Evolutionary conservation across 2,888 invertebrate species (phyloP).

Genomic region (Myopa testacea): DNA sequence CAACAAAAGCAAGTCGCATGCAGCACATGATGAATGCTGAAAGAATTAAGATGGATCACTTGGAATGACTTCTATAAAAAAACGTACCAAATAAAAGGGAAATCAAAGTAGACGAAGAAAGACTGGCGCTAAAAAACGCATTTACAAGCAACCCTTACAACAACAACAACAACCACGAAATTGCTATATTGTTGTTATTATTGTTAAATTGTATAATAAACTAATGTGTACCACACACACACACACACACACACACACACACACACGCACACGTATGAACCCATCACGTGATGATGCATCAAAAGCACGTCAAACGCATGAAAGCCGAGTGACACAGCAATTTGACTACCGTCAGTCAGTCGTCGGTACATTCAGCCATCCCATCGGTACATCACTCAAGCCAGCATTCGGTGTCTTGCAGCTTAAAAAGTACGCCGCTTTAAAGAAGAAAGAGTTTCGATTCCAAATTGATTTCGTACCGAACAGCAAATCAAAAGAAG

Average conservation of each 20-base stretch:
- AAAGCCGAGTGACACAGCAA: conserved; percentile 39
- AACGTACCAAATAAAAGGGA: not conserved
- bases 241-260: not conserved
- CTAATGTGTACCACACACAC: conserved; percentile 21
- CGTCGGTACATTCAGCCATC: conserved; percentile 6
- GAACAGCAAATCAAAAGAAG: conserved; percentile 13
- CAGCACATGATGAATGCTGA: not conserved
- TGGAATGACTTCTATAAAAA: conserved; percentile 59
- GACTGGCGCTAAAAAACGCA: conserved; percentile 31
- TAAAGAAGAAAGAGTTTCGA: conserved; percentile 20
- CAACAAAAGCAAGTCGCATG: conserved; percentile 12
- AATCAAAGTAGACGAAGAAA: not conserved
- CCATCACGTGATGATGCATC: conserved; percentile 33
- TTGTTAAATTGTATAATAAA: conserved; percentile 34
- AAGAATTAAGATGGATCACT: conserved; percentile 65
- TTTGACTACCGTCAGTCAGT: conserved; percentile 35
- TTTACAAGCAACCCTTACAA: conserved; percentile 10
- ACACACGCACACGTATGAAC: not conserved
- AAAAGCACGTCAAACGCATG: conserved; percentile 38
- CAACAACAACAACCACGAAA: conserved; percentile 5
- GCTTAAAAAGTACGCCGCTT: conserved; percentile 19
- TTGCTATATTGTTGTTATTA: conserved; percentile 22
- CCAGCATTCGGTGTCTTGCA: too few relatives aligned
- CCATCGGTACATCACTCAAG: not conserved
- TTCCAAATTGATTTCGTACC: conserved; percentile 32